A percentile compares a stretch with the other conserved stretches of the same genome.
Conservation (phyloP, 2,797 vertebrate genomes). For the Petrocephalus sullivani region DNA sequence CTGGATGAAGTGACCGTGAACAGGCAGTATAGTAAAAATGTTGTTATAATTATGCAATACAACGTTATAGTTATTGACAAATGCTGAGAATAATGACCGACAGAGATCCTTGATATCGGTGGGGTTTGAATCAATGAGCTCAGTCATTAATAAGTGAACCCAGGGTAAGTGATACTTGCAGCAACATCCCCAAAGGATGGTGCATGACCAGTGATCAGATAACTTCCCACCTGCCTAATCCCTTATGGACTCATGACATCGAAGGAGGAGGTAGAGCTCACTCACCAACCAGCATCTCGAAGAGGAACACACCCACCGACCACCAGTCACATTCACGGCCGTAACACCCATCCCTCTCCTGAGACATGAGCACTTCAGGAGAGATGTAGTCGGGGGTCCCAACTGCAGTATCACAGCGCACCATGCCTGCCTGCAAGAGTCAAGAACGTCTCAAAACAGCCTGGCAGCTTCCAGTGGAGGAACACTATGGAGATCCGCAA, state of each 20-base stretch:
- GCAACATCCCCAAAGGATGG: not conserved
- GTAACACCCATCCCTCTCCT: conserved; percentile 85
- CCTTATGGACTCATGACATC: not conserved
- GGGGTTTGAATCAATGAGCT: not conserved
- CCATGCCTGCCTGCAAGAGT: conserved; percentile 80
- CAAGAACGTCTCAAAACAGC: not conserved
- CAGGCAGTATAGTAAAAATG: not conserved
- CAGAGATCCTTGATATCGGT: not conserved
- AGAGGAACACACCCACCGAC: conserved; percentile 95
- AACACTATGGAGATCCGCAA: not conserved
- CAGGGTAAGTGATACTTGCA: not conserved
- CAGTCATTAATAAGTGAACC: not conserved
- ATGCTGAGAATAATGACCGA: not conserved
- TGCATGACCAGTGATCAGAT: not conserved
- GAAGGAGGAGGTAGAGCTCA: conserved; percentile 26
- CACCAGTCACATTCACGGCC: conserved; percentile 98
- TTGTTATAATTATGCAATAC: not conserved
- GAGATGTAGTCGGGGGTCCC: conserved; percentile 98
- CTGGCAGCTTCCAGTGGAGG: not conserved
- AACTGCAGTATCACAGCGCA: conserved; percentile 91
- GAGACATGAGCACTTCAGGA: conserved; percentile 89
- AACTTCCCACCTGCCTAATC: not conserved
- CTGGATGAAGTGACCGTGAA: conserved; percentile 54
- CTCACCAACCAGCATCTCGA: conserved; percentile 92
- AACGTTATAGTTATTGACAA: not conserved